Conservation (phyloP, 2,888 invertebrate genomes). For the Elaeidobius kamerunicus region DNA sequence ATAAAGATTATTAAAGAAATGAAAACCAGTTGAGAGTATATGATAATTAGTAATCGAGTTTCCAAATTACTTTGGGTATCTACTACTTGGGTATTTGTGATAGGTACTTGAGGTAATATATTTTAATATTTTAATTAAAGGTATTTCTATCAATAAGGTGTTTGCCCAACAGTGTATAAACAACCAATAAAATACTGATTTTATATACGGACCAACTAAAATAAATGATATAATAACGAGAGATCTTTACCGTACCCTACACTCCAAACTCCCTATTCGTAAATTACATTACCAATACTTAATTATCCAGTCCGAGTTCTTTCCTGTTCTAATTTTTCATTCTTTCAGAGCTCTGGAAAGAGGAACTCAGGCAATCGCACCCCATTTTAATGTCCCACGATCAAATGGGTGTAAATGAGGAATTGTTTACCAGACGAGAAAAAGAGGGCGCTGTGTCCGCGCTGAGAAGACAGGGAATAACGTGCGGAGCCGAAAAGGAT, state of each 20-base stretch:
- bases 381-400: conserved; percentile 64
- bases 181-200: too few relatives aligned
- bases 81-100: too few relatives aligned
- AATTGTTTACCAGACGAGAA: conserved; percentile 68
- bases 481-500: conserved; percentile 64
- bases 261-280: background rate
- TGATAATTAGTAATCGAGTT: too few relatives aligned
- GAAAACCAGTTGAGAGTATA: background rate
- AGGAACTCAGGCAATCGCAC: conserved; percentile 60
- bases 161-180: too few relatives aligned
- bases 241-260: too few relatives aligned
- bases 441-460: conserved; percentile 74
- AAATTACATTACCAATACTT: conserved; percentile 13
- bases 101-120: too few relatives aligned
- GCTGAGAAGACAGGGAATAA: conserved; percentile 53
- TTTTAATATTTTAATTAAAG: background rate
- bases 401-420: conserved; percentile 65
- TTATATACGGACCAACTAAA: too few relatives aligned
- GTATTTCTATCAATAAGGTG: background rate
- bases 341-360: conserved; percentile 61
- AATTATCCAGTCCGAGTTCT: conserved; percentile 12
- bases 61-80: too few relatives aligned
- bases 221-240: too few relatives aligned
- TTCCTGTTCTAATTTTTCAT: conserved; percentile 24
- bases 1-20: conserved; percentile 1